These are phyloP conservation scores for Spicauda simplicius DNA, from an alignment of 2,888 invertebrate genomes.

Conservation along the genomic window DNA sequence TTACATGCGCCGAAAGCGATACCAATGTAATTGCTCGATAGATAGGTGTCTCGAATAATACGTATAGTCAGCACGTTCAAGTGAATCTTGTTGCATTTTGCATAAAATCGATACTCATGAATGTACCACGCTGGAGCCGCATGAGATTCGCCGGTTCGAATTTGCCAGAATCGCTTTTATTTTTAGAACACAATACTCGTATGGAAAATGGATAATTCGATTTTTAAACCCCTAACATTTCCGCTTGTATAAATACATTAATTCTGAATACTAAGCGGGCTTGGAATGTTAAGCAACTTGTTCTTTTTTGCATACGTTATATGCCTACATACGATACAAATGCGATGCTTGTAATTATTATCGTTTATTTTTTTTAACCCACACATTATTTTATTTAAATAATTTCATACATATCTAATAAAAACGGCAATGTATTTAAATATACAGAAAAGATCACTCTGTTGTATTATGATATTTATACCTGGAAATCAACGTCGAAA, in stretches of 20 bases:
- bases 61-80: constrained; percentile 70
- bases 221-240: constrained; percentile 49
- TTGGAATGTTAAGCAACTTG: constrained; percentile 26
- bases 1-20: constrained; percentile 62
- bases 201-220: constrained; percentile 56
- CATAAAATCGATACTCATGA: constrained; percentile 85
- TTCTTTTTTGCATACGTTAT: background rate
- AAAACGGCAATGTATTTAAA: too few relatives aligned
- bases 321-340: too few relatives aligned
- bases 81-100: constrained; percentile 84
- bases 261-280: constrained; percentile 38
- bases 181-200: constrained; percentile 62
- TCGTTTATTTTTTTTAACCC: too few relatives aligned
- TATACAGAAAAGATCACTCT: too few relatives aligned
- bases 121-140: constrained; percentile 64
- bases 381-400: too few relatives aligned
- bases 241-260: constrained; percentile 22
- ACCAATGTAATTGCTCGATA: constrained; percentile 73
- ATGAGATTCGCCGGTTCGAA: constrained; percentile 69
- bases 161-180: constrained; percentile 68
- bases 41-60: constrained; percentile 65
- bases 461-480: background rate
- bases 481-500: constrained; percentile 9
- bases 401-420: too few relatives aligned
- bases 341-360: too few relatives aligned